Percentiles rank a stretch among this genome's conserved stretches.
These are phyloP conservation scores for Salticus scenicus DNA, from an alignment of 2,888 invertebrate species.

Conservation along the genomic window DNA sequence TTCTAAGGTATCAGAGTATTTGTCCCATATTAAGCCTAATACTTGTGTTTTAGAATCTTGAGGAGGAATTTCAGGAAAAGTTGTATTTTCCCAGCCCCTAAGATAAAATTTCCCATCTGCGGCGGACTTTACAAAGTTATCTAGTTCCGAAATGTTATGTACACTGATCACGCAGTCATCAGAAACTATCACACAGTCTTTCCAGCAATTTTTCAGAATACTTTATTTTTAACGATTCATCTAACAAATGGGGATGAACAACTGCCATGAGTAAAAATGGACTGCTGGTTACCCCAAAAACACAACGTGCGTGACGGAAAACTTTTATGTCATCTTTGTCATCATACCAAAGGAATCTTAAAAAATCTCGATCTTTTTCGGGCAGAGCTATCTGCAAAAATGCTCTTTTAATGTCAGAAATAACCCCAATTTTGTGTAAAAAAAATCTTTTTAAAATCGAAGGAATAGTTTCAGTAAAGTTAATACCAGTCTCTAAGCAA, in stretches of 20 bases:
- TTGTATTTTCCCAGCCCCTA: conserved; percentile 16
- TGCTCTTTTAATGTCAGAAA: conserved; percentile 24
- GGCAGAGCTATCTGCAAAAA: conserved; percentile 24
- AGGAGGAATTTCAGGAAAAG: neutral
- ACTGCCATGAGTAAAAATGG: conserved; percentile 15
- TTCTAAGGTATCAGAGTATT: neutral
- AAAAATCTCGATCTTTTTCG: conserved; percentile 8
- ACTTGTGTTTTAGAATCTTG: neutral
- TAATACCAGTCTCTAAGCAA: conserved; percentile 5
- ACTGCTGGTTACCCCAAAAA: conserved; percentile 5
- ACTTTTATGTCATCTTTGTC: neutral
- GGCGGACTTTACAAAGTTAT: conserved; percentile 22
- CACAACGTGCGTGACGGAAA: conserved; percentile 11
- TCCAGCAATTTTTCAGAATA: neutral
- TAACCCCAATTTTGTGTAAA: neutral
- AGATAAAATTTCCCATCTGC: conserved; percentile 20
- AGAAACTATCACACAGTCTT: conserved; percentile 3
- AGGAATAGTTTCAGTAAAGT: conserved; percentile 19
- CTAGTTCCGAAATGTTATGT: neutral
- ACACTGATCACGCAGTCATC: conserved; percentile 18
- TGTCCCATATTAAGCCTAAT: conserved; percentile 2
- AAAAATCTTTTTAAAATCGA: conserved; percentile 7
- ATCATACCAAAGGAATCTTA: conserved; percentile 25
- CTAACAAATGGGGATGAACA: neutral
- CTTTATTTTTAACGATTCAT: neutral